Percentiles rank a stretch among this genome's conserved stretches.
Evolutionary conservation across 2,113 vertebrate genomes (phyloP).

Genomic region (Willisornis vidua): DNA sequence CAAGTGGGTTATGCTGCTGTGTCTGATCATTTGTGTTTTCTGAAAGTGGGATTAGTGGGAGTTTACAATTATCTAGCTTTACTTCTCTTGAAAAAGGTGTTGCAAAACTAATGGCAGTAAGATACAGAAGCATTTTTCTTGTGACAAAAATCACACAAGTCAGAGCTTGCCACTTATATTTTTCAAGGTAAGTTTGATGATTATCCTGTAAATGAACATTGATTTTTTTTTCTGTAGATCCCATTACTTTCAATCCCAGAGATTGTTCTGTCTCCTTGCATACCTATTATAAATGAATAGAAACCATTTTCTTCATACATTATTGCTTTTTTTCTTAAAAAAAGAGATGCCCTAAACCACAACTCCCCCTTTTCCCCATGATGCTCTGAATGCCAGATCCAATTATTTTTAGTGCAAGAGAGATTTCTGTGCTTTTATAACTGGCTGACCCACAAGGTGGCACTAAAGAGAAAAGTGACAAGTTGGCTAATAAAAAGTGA

Average conservation of each 20-base stretch:
- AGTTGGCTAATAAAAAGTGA: constrained; percentile 59
- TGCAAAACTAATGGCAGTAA: constrained; percentile 40
- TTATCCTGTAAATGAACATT: constrained; percentile 72
- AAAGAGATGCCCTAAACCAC: neutral
- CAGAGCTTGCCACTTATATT: constrained; percentile 57
- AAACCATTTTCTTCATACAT: neutral
- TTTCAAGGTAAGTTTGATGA: constrained; percentile 66
- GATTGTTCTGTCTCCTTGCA: constrained; percentile 51
- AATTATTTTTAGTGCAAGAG: neutral
- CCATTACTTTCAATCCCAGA: constrained; percentile 62
- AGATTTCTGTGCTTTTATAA: constrained; percentile 29
- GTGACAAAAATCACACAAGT: constrained; percentile 58
- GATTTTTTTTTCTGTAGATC: constrained; percentile 62
- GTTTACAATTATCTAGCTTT: constrained; percentile 45
- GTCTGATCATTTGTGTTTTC: constrained; percentile 21
- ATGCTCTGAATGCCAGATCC: neutral
- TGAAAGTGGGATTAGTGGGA: constrained; percentile 28
- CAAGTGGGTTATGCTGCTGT: neutral
- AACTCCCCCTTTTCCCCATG: neutral
- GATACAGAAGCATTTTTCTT: constrained; percentile 60
- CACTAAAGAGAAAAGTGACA: constrained; percentile 80
- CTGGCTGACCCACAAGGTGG: constrained; percentile 79
- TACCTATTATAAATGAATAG: constrained; percentile 54
- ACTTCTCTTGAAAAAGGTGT: constrained; percentile 26
- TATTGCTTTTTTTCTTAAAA: neutral